Percentiles rank a stretch among this genome's conserved stretches.
Evolutionary conservation across 2,113 vertebrate genomes (phyloP).

Genomic region (Meriones unguiculatus): DNA sequence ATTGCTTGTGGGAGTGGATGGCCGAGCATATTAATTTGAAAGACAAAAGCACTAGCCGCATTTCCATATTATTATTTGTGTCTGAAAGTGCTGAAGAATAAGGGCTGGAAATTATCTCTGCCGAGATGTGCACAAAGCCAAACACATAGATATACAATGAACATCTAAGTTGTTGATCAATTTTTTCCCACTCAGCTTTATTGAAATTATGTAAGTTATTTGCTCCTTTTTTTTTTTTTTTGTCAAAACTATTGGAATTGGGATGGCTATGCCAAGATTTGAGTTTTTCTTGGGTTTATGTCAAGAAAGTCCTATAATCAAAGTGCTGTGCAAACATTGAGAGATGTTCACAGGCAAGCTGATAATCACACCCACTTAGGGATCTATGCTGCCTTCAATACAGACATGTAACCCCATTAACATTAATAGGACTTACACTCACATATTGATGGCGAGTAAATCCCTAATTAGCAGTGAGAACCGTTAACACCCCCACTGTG

Average conservation of each 20-base stretch:
- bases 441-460: conserved; percentile 83
- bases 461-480: conserved; percentile 84
- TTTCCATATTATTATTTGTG: not conserved
- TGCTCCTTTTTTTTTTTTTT: not conserved
- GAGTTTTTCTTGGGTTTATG: conserved; percentile 78
- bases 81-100: conserved; percentile 1
- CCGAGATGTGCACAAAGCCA: not conserved
- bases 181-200: not conserved
- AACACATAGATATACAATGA: not conserved
- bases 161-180: not conserved
- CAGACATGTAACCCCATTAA: conserved; percentile 83
- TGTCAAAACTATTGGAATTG: conserved; percentile 44
- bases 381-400: conserved; percentile 81
- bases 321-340: conserved; percentile 81
- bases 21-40: conserved; percentile 54
- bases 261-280: conserved; percentile 18
- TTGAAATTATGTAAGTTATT: conserved; percentile 1
- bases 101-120: conserved; percentile 28
- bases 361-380: conserved; percentile 85
- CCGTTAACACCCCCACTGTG: conserved; percentile 85
- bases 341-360: conserved; percentile 81
- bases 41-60: conserved; percentile 15
- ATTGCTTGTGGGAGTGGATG: conserved; percentile 48
- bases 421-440: conserved; percentile 78
- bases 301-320: conserved; percentile 80